Evolutionary conservation across 2,797 vertebrate genomes (phyloP).

Genomic region (Characodon lateralis): DNA sequence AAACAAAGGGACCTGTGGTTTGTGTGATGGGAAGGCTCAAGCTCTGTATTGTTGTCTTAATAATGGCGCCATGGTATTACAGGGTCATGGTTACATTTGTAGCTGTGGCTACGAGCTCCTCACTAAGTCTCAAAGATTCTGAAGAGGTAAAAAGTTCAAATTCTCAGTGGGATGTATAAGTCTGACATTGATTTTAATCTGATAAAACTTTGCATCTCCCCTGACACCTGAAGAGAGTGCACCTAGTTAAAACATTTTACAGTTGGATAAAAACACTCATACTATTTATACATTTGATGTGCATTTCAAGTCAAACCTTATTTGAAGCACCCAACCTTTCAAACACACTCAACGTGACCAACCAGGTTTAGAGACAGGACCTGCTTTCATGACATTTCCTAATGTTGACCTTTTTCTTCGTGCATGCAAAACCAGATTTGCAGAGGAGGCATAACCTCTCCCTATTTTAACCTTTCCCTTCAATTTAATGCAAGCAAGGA

Average conservation of each 20-base stretch:
- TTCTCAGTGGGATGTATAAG: not conserved
- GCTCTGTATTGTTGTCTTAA: constrained; percentile 14
- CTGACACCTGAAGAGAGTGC: no score
- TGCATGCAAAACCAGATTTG: not conserved
- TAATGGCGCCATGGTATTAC: constrained; percentile 4
- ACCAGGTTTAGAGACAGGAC: not conserved
- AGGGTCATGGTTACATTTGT: constrained; percentile 18
- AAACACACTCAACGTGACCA: constrained; percentile 8
- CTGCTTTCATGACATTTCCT: constrained; percentile 8
- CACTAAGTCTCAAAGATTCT: not conserved
- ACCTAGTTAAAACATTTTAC: not conserved
- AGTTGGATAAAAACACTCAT: not conserved
- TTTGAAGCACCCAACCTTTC: constrained; percentile 1
- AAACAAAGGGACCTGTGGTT: constrained; percentile 8
- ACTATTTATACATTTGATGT: not conserved
- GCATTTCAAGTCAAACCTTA: constrained; percentile 42
- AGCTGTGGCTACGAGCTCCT: constrained; percentile 7
- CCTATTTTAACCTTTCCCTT: constrained; percentile 34
- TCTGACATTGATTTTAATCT: not conserved
- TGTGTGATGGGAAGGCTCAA: constrained; percentile 12
- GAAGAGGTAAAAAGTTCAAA: constrained; percentile 28
- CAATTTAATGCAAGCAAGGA: constrained; percentile 3
- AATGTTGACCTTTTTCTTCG: not conserved
- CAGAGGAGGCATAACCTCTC: not conserved
- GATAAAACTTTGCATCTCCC: not conserved